Base-by-base conservation (phyloP, 2,797 vertebrate species). In the Graptemys geographica region DNA sequence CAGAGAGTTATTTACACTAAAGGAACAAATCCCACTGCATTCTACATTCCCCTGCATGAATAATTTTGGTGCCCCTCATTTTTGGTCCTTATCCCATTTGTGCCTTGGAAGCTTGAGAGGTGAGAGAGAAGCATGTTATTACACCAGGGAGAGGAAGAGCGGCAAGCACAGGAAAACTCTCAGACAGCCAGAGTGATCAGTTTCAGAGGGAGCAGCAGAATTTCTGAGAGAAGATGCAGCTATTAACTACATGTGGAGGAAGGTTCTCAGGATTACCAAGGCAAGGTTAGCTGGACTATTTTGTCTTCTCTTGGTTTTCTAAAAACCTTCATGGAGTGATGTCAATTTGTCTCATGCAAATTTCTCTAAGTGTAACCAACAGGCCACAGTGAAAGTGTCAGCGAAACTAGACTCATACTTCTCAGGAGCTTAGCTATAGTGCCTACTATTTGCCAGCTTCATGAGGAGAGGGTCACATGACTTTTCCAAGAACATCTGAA, bases 1-100 rank as follows among this genome's bases (percentile, higher is more conserved):
- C 94, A 95, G 55, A 28, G 11, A 23, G 74, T 82, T 18, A 82
- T 93, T 89, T 89, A 94, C 18, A 91, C 33, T 82, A 82, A 89
- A 33, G n/a, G n/a, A 85, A 10, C 10, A 62, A 94, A 91, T 33
- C 9, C 86, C 21, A 28, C 33, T 87, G 25, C 27, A 76, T n/a
- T 88, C 90, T 74, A 85, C n/a, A 52, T 3, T 85, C 76, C 4
- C 27, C 28, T 1, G 1, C 19, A 87, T 33, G 79, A 21, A 5
- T 51, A 41, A 2, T 49, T 81, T 65, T 95, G 44, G 28, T 55
- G 76, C 6, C 21, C 92, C 21, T 87, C 31, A 52, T 86, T 94
- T 93, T 79, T 69, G 47, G 1, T 47, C 10, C 56, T 95, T 94
- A 74, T 62, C 33, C 5, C 11, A 15, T 44, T 69, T 5, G 8